Percentiles rank a stretch among this genome's conserved stretches.
phyloP scores from a whole-genome alignment of 2,113 vertebrate genomes.

The Hemiprocne comata region DNA sequence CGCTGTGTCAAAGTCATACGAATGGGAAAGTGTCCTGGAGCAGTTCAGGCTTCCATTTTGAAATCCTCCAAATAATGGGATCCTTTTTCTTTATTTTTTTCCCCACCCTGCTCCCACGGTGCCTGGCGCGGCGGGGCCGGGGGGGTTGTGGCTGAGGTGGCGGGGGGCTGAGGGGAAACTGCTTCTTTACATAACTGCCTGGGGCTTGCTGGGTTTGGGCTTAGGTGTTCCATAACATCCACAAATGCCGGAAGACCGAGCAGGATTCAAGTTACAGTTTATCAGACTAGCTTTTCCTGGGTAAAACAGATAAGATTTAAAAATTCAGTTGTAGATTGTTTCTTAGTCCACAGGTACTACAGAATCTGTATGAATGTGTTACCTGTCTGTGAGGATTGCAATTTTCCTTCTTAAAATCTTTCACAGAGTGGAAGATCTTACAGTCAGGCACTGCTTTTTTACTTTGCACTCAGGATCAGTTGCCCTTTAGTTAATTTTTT shows the following conservation, averaged over 20 bases:
- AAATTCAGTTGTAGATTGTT: not conserved
- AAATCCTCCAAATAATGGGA: not conserved
- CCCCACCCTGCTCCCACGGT: not conserved
- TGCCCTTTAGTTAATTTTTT: not conserved
- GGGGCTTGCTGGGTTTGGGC: not conserved
- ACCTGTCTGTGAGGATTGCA: not conserved
- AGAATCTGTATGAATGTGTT: not conserved
- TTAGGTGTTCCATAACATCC: not conserved
- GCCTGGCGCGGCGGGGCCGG: not conserved
- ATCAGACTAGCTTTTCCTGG: not conserved
- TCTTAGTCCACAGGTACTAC: not conserved
- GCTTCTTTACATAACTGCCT: not conserved
- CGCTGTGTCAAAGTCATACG: slow-evolving; percentile 18
- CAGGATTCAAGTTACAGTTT: not conserved
- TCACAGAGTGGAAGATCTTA: not conserved
- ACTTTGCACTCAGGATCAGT: not conserved
- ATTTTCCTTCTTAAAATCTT: not conserved
- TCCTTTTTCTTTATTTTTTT: not conserved
- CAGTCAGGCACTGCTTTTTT: not conserved
- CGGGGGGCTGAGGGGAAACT: not conserved
- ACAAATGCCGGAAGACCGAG: not conserved
- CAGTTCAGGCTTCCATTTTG: slow-evolving; percentile 54
- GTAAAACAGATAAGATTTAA: not conserved
- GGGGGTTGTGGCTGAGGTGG: not conserved
- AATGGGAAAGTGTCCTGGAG: slow-evolving; percentile 36